Conservation (phyloP, 2,797 vertebrate genomes). For the Poecilia gillii region DNA sequence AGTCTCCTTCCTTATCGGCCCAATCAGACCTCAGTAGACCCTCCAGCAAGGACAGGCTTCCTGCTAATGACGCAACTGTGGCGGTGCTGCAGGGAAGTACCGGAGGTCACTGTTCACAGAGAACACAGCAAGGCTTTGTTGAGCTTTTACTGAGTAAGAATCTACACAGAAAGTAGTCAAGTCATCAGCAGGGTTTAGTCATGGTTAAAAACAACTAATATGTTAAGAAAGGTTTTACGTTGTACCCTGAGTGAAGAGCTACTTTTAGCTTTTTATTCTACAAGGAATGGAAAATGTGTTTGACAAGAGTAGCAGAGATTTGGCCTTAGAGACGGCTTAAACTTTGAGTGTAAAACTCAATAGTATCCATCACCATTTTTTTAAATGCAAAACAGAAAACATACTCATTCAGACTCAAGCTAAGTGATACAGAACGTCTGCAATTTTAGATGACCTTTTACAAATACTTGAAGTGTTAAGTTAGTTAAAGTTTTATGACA, state of each 20-base stretch:
- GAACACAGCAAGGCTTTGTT: slow-evolving; percentile 66
- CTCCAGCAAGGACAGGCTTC: slow-evolving; percentile 56
- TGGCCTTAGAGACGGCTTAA: slow-evolving; percentile 14
- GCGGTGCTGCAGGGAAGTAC: slow-evolving; percentile 47
- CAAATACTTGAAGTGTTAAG: neutral
- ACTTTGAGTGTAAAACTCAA: neutral
- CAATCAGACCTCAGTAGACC: slow-evolving; percentile 44
- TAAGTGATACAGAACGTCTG: neutral
- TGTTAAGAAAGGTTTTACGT: slow-evolving; percentile 48
- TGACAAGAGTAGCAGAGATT: slow-evolving; percentile 19
- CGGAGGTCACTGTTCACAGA: slow-evolving; percentile 37
- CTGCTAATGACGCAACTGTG: slow-evolving; percentile 48
- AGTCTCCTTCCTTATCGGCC: slow-evolving; percentile 56
- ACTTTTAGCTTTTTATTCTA: slow-evolving; percentile 3
- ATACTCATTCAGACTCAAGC: neutral
- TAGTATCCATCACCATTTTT: neutral
- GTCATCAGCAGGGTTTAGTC: slow-evolving; percentile 28
- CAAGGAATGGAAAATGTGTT: slow-evolving; percentile 29
- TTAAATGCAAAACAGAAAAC: too few species aligned
- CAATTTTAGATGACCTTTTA: neutral
- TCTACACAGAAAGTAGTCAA: slow-evolving; percentile 26
- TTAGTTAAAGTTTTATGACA: neutral
- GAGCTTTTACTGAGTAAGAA: slow-evolving; percentile 42
- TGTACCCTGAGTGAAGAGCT: slow-evolving; percentile 7
- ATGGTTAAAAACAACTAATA: slow-evolving; percentile 44